Evolutionary conservation across 2,113 vertebrate species (phyloP).

Genomic region (Cochlearius cochlearius): DNA sequence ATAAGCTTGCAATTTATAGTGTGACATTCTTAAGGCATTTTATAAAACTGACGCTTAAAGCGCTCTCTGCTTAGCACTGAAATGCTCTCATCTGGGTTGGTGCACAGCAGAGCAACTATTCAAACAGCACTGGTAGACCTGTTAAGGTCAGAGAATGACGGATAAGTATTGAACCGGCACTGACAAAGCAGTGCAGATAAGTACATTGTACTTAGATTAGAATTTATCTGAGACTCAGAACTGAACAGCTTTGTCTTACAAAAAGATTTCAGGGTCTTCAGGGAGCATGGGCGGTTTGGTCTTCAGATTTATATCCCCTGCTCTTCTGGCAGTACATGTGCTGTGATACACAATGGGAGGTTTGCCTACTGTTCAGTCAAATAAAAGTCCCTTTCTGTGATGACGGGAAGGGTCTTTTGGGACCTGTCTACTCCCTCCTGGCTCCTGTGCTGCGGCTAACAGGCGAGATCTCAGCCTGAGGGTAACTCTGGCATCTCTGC

Average conservation of each 20-base stretch:
- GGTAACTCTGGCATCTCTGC: slow-evolving; percentile 18
- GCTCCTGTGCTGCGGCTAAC: background rate
- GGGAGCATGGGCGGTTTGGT: background rate
- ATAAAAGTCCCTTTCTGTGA: background rate
- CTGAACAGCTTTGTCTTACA: background rate
- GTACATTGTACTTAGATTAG: background rate
- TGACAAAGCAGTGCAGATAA: background rate
- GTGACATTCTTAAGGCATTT: background rate
- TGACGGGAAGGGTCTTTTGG: background rate
- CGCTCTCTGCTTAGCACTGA: background rate
- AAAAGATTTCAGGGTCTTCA: background rate
- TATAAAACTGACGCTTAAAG: background rate
- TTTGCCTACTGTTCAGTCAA: background rate
- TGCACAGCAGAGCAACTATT: background rate
- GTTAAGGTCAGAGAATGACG: background rate
- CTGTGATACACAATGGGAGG: background rate
- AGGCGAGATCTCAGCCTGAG: background rate
- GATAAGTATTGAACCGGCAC: background rate
- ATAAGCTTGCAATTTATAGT: background rate
- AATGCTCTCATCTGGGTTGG: background rate
- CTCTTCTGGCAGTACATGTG: background rate
- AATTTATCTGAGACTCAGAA: background rate
- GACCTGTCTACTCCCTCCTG: background rate
- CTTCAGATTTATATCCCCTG: background rate
- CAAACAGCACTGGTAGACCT: background rate